Base-by-base conservation (phyloP, 2,113 vertebrate genomes). In the Hiodon tergisus region DNA sequence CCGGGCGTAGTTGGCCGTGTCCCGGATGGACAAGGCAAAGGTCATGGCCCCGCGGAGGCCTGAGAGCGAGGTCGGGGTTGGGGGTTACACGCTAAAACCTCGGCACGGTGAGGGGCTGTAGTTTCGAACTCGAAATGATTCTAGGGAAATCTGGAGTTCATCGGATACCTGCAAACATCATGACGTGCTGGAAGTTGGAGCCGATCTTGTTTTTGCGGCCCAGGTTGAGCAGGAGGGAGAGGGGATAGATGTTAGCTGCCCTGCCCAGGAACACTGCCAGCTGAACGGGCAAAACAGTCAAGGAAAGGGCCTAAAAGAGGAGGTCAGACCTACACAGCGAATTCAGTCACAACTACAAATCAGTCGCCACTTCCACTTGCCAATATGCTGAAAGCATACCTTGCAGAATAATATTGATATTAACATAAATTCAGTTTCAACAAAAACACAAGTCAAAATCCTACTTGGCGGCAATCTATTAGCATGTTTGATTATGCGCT, bases 1-100 rank as follows among this genome's bases (percentile, higher is more conserved):
- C 31, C 95, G 91, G 0, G 96, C 95, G 0, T 98, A 98, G 0
- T 94, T 98, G 17, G 95, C 94, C 0, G 97, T 98, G 84, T 99
- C 97, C 0, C 97, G 88, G 86, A 98, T 98, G 17, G 97, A 95
- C 76, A 99, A 87, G 6, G 96, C 97, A 47, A 99, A 99, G 0
- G 97, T 93, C 96, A 99, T 98, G 0, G 97, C 97, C 14, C 97
- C 97, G 6, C 96, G 95, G 76, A 99, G 90, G 67, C 97, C 97
- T 99, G 82, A n/a, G 13, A 16, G 59, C 47, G 54, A 65, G 7
- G n/a, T 5, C 10, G 31, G 31, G 31, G 31, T 31, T 31, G 31
- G 31, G 31, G 31, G 31, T 31, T 31, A 31, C 31, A 31, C 31
- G 31, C 31, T 31, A 31, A 31, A 31, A 31, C 31, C 31, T 31